A percentile compares a stretch with the other conserved stretches of the same genome.
Conservation (phyloP, 1,140 invertebrate species). For the Philopotamus ludificatus region DNA sequence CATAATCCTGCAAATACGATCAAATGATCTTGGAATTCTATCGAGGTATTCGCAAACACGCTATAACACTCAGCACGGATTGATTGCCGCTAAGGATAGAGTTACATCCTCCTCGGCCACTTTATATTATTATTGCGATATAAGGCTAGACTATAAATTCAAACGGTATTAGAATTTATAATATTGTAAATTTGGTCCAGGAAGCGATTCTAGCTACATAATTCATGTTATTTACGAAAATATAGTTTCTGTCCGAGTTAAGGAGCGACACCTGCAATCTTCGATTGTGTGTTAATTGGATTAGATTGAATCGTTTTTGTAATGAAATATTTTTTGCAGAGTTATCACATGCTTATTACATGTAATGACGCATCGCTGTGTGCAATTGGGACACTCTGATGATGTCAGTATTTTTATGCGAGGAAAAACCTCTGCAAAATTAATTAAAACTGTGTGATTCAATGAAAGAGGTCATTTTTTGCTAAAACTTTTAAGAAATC, state of each 20-base stretch:
- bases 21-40: not conserved
- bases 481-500: too few species aligned
- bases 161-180: not conserved
- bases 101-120: not conserved
- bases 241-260: not conserved
- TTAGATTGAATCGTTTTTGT: too few species aligned
- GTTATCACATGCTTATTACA: too few species aligned
- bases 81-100: not conserved
- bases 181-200: not conserved
- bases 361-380: not conserved
- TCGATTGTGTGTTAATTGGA: not conserved
- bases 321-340: too few species aligned
- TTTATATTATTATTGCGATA: not conserved
- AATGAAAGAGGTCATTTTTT: too few species aligned
- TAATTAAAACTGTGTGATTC: not conserved
- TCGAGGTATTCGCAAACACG: not conserved
- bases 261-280: not conserved
- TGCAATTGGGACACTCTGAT: not conserved
- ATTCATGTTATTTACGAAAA: not conserved
- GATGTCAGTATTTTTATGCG: not conserved
- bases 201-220: not conserved
- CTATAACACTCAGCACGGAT: not conserved
- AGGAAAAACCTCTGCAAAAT: not conserved
- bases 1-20: too few species aligned
- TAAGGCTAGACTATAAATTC: not conserved